A percentile compares a stretch with the other conserved stretches of the same genome.
Evolutionary conservation across 2,113 vertebrate species (phyloP).

Genomic region (Trochalopteron elliotii): DNA sequence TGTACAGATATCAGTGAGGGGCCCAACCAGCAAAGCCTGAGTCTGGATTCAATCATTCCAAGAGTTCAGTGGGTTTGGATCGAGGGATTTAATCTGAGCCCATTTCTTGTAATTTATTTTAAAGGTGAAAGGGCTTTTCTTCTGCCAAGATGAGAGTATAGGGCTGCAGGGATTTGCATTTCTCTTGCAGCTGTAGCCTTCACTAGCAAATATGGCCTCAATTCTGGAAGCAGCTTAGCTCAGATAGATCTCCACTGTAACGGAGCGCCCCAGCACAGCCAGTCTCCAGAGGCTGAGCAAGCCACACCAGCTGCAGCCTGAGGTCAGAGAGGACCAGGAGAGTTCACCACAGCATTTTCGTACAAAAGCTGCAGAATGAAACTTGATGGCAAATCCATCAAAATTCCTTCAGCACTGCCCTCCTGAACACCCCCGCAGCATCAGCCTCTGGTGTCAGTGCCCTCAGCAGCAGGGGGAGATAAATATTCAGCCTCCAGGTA

Average conservation of each 20-base stretch:
- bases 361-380: background rate
- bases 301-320: background rate
- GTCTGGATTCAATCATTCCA: constrained; percentile 41
- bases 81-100: background rate
- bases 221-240: background rate
- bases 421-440: background rate
- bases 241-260: background rate
- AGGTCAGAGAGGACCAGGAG: background rate
- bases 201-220: background rate
- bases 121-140: constrained; percentile 47
- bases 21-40: background rate
- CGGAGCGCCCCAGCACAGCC: background rate
- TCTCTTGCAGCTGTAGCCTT: constrained; percentile 43
- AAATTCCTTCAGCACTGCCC: background rate
- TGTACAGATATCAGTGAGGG: constrained; percentile 1
- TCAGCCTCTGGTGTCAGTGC: rapidly evolving
- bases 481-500: background rate
- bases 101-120: constrained; percentile 33
- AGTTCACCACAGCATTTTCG: background rate
- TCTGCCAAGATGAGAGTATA: constrained; percentile 30
- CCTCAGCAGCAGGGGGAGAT: background rate
- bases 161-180: constrained; percentile 32
- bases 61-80: constrained; percentile 4
- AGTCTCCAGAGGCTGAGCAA: background rate
- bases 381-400: background rate